These are phyloP conservation scores for Silurus lanzhouensis DNA, from an alignment of 2,797 vertebrate genomes.

Conservation along the genomic window DNA sequence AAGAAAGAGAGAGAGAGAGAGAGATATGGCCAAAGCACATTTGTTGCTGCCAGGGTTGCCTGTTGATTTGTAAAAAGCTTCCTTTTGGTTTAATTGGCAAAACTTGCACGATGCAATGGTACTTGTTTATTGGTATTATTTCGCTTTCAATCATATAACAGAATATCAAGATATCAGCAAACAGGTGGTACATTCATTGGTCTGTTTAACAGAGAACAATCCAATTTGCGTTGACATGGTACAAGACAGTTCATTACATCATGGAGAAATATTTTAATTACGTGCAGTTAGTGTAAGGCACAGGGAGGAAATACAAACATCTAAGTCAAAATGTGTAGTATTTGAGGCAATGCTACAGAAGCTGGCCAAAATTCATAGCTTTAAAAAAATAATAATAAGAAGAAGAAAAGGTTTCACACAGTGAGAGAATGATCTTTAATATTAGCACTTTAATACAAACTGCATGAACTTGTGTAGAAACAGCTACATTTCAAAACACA, in stretches of 20 bases:
- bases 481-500: background rate
- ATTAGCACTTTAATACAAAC: background rate
- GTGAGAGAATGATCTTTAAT: constrained; percentile 2
- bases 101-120: background rate
- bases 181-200: constrained; percentile 23
- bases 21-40: no score
- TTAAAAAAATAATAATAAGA: background rate
- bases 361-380: background rate
- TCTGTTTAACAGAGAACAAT: constrained; percentile 6
- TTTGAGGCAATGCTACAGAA: background rate
- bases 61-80: background rate
- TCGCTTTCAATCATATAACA: constrained; percentile 8
- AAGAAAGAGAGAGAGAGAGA: no score
- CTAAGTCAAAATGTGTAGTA: background rate
- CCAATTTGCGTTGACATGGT: background rate
- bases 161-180: constrained; percentile 11
- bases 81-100: background rate
- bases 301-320: background rate
- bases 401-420: background rate
- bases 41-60: no score
- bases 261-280: background rate
- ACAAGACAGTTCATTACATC: background rate
- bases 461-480: background rate
- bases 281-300: background rate
- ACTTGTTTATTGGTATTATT: constrained; percentile 13